Evolutionary conservation across 2,113 vertebrate species (phyloP).

Genomic region (Cebidichthys violaceus): DNA sequence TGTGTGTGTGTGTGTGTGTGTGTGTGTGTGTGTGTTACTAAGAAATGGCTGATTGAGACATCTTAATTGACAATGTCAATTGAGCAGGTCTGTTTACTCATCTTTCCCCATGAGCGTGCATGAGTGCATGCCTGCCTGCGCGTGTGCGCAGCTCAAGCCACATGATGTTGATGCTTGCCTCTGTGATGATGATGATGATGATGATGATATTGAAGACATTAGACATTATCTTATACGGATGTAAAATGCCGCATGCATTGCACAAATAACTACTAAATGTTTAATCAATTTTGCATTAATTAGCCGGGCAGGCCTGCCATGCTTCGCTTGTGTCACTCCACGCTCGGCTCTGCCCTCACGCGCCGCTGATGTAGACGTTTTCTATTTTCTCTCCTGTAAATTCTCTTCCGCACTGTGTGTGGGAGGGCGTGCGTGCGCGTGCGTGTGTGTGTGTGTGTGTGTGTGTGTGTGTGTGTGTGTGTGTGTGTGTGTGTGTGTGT

Average conservation of each 20-base stretch:
- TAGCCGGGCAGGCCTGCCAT: constrained; percentile 17
- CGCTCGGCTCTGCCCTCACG: constrained; percentile 20
- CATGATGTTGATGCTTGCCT: not conserved
- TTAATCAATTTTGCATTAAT: constrained; percentile 54
- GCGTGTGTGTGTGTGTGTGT: not conserved
- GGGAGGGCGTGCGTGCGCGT: not conserved
- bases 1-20: not conserved
- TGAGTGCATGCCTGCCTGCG: not conserved
- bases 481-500: not conserved
- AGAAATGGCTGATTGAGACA: constrained; percentile 20
- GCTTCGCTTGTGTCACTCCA: constrained; percentile 14
- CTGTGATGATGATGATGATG: not conserved
- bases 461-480: not conserved
- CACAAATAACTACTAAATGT: constrained; percentile 46
- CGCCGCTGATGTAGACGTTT: constrained; percentile 39
- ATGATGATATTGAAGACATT: not conserved
- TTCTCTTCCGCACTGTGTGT: not conserved
- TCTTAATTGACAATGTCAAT: constrained; percentile 22
- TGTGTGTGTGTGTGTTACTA: not conserved
- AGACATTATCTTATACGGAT: constrained; percentile 2
- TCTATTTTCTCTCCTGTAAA: constrained; percentile 25
- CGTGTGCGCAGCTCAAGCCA: not conserved
- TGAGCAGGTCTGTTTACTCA: constrained; percentile 36
- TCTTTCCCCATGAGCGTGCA: not conserved
- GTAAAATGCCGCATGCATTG: constrained; percentile 33